phyloP scores from a whole-genome alignment of 2,797 vertebrate species.

The Manis pentadactyla region DNA sequence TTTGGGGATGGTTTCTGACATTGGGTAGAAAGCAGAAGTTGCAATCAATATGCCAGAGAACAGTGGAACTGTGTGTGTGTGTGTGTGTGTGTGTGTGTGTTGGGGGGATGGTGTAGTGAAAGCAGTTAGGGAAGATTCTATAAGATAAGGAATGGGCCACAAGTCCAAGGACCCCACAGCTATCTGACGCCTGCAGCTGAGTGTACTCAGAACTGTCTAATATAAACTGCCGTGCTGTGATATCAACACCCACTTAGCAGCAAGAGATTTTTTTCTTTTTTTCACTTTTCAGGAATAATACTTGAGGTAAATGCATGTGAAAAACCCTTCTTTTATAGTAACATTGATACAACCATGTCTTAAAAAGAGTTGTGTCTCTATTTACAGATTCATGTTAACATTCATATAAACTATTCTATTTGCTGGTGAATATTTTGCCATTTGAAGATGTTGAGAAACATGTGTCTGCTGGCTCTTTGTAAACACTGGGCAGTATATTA shows the following conservation, averaged over 20 bases:
- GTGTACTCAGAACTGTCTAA: background rate
- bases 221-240: background rate
- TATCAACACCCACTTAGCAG: background rate
- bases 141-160: background rate
- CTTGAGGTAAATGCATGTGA: background rate
- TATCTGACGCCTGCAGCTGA: background rate
- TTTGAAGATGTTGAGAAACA: constrained; percentile 17
- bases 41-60: background rate
- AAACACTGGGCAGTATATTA: constrained; percentile 53
- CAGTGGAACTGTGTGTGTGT: background rate
- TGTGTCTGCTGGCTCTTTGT: background rate
- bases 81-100: background rate
- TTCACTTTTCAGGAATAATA: background rate
- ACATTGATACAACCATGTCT: background rate
- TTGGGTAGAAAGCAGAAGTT: background rate
- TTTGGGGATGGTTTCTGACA: background rate
- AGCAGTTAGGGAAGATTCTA: background rate
- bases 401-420: constrained; percentile 2
- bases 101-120: background rate
- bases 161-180: background rate
- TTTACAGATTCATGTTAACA: constrained; percentile 39
- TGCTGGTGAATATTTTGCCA: background rate
- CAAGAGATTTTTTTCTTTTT: background rate
- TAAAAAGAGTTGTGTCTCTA: background rate
- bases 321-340: background rate